Percentiles rank a stretch among this genome's conserved stretches.
Conservation (phyloP, 2,888 invertebrate species). For the Priocnemis perturbator region DNA sequence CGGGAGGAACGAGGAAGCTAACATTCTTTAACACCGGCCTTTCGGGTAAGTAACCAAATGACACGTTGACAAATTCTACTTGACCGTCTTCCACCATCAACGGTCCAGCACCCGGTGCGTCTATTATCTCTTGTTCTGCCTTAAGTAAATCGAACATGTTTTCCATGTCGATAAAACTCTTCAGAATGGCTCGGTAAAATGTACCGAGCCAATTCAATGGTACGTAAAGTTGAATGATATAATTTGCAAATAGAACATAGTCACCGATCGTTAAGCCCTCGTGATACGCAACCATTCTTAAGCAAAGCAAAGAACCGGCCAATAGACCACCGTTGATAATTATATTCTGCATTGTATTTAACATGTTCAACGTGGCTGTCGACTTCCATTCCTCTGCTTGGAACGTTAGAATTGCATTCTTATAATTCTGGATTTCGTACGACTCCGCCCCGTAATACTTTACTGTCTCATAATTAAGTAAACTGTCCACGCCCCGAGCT, state of each 20-base stretch:
- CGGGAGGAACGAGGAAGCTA: conserved; percentile 87
- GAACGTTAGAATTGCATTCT: conserved; percentile 88
- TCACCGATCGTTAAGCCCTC: conserved; percentile 91
- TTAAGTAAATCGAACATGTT: conserved; percentile 98
- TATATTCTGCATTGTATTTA: conserved; percentile 94
- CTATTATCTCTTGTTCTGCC: conserved; percentile 90
- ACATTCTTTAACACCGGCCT: conserved; percentile 85
- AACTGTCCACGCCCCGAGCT: conserved; percentile 94
- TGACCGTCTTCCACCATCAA: conserved; percentile 83
- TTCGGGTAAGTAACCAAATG: conserved; percentile 91
- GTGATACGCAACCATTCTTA: conserved; percentile 82
- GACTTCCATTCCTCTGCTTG: conserved; percentile 96
- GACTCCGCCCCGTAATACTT: conserved; percentile 97
- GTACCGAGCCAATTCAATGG: conserved; percentile 99
- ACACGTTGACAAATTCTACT: conserved; percentile 93
- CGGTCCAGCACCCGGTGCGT: conserved; percentile 87
- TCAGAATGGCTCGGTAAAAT: conserved; percentile 97
- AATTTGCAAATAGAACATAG: conserved; percentile 96
- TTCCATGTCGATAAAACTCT: conserved; percentile 99
- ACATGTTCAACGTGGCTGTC: conserved; percentile 88
- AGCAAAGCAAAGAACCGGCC: conserved; percentile 91
- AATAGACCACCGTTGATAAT: conserved; percentile 91
- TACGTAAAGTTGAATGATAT: conserved; percentile 94
- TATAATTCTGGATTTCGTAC: conserved; percentile 92
- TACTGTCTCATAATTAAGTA: conserved; percentile 98